Percentiles rank a stretch among this genome's conserved stretches.
phyloP scores from a whole-genome alignment of 1,140 invertebrate genomes.

The Hirudo medicinalis region DNA sequence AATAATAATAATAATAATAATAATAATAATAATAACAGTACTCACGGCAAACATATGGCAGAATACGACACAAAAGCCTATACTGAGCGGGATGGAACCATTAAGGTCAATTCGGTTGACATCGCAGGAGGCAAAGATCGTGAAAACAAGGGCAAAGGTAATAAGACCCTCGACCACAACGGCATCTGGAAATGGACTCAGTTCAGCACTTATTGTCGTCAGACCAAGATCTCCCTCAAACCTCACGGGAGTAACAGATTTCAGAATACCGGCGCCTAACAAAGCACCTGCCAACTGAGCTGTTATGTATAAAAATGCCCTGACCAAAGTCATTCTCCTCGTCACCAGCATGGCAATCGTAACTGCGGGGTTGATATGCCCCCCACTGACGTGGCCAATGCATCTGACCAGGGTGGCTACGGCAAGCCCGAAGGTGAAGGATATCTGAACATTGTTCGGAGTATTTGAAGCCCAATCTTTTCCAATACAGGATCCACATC shows the following conservation, averaged over 20 bases:
- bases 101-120: slow-evolving; percentile 59
- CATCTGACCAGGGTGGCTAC: slow-evolving; percentile 37
- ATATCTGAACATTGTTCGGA: slow-evolving; percentile 32
- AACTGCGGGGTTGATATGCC: slow-evolving; percentile 79
- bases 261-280: slow-evolving; percentile 59
- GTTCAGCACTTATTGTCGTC: not conserved
- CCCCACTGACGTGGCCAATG: slow-evolving; percentile 70
- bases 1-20: too few relatives aligned
- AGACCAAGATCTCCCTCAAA: slow-evolving; percentile 22
- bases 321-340: slow-evolving; percentile 29
- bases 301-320: slow-evolving; percentile 33
- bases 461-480: slow-evolving; percentile 53
- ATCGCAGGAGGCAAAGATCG: slow-evolving; percentile 74
- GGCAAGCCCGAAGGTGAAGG: slow-evolving; percentile 33
- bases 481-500: slow-evolving; percentile 12
- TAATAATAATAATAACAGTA: not conserved
- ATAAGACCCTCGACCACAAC: slow-evolving; percentile 69
- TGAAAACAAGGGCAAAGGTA: slow-evolving; percentile 72
- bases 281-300: slow-evolving; percentile 54
- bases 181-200: slow-evolving; percentile 48
- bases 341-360: slow-evolving; percentile 56
- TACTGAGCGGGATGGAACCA: slow-evolving; percentile 71
- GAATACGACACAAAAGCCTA: slow-evolving; percentile 60
- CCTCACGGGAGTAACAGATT: slow-evolving; percentile 40
- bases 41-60: slow-evolving; percentile 56